Conservation (phyloP, 2,113 vertebrate genomes). For the Bos javanicus region DNA sequence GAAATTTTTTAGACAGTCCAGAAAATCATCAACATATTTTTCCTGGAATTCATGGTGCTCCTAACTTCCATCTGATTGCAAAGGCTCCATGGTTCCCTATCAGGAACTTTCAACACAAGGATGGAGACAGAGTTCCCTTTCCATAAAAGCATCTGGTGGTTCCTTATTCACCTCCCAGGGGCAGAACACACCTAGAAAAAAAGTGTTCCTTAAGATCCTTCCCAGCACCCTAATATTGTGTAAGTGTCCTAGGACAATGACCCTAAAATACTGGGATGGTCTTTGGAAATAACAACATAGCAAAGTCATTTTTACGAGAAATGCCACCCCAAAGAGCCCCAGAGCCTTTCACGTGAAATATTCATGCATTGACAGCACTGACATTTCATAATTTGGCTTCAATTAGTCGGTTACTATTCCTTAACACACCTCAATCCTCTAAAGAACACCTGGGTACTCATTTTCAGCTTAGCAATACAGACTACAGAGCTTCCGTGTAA, state of each 20-base stretch:
- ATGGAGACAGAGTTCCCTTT: background rate
- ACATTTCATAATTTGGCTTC: background rate
- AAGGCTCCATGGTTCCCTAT: background rate
- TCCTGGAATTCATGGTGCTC: background rate
- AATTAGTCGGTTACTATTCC: background rate
- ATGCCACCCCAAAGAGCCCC: background rate
- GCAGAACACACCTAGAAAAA: background rate
- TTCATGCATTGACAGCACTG: background rate
- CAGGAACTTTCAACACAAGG: background rate
- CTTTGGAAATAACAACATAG: background rate
- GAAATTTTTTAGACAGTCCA: slow-evolving; percentile 66
- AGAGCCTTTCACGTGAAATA: background rate
- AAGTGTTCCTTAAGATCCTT: background rate
- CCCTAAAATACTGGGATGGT: background rate
- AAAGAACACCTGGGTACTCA: background rate
- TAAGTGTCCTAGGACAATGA: background rate
- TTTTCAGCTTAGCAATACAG: background rate
- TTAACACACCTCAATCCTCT: background rate
- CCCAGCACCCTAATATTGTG: too few relatives aligned
- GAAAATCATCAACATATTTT: slow-evolving; percentile 61
- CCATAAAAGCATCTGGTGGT: background rate
- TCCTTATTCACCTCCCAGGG: background rate
- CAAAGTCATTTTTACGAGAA: background rate
- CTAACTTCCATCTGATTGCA: background rate
- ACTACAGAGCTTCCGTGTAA: background rate